Evolutionary conservation across 2,888 invertebrate species (phyloP), one percentile per base, ranked within the genome.

Genomic region (Bellardia bayeri): DNA sequence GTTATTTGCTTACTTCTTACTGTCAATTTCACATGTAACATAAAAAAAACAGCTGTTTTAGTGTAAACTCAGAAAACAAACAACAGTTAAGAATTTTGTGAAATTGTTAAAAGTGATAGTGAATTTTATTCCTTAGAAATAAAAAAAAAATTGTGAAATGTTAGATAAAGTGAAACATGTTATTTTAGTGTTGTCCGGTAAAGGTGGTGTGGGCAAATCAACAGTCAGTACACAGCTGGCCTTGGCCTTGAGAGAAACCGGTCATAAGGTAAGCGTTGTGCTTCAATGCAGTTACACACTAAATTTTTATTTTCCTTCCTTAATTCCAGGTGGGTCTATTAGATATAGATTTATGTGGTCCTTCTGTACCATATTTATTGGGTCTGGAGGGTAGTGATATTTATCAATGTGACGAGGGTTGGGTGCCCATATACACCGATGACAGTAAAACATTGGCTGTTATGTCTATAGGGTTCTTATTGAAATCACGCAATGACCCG

Each of bases 151-250:
- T 1, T 45, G 30, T 56, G 40, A 45, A 49, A 97, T 97, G 97
- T 94, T 97, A 90, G 96, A 97, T 75, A 95, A 95, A 88, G 97
- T 98, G 7, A 97, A 97, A 93, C 96, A 97, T 92, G 95, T 98
- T 61, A 96, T 99, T 91, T 94, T 99, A 90, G 96, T 99, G n/a
- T 95, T 99, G 74, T 99, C 99, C 1, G 99, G 99, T 2, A 99
- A 99, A 95, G 99, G 99, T 37, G 99, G 99, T 58, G 99, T 99
- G 40, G 99, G 99, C 14, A 99, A 99, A 95, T 99, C 99, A 30
- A 99, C 99, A 84, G 96, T 99, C 13, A 98, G 98, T 92, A 97
- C 98, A 2, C 98, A 99, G 92, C 93, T 99, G 86, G 98, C 99
- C 0, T 94, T 98, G 90, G 96, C 97, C 30, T 94, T 99, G 13